These are phyloP conservation scores for Scyliorhinus canicula DNA, from an alignment of 2,797 vertebrate genomes.

Conservation along the genomic window DNA sequence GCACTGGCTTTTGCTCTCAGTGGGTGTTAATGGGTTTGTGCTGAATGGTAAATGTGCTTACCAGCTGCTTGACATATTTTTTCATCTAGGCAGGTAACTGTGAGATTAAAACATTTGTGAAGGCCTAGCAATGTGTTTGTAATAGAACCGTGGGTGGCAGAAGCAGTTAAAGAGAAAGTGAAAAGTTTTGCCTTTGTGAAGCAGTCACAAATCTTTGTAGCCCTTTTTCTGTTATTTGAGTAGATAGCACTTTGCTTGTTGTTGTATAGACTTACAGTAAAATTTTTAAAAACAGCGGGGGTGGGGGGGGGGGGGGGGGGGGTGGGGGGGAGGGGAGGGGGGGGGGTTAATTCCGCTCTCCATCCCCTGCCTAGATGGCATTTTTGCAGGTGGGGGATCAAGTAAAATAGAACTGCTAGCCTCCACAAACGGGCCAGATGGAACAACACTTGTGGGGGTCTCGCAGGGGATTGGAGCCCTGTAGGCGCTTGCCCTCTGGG, in stretches of 20 bases:
- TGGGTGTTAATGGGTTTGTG: not conserved
- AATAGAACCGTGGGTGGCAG: not conserved
- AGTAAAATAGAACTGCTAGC: no score
- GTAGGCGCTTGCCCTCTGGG: no score
- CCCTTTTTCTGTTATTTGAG: not conserved
- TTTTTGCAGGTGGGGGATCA: no score
- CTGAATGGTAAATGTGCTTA: not conserved
- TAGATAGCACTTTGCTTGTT: no score
- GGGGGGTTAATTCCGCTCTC: no score
- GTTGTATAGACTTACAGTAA: not conserved
- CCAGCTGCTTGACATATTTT: not conserved
- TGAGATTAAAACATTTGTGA: not conserved
- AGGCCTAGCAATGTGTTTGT: not conserved
- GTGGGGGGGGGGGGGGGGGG: not conserved
- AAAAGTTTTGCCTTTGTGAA: not conserved
- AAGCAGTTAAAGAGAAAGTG: not conserved
- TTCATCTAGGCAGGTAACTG: not conserved
- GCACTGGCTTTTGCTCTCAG: not conserved
- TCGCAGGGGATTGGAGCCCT: no score
- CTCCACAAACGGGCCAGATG: no score
- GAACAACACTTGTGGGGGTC: no score
- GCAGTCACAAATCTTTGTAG: not conserved
- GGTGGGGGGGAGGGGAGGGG: no score
- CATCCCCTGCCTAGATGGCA: no score
- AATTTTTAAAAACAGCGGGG: not conserved